Base-by-base conservation (phyloP, 2,113 vertebrate species). In the Atlantisia rogersi region DNA sequence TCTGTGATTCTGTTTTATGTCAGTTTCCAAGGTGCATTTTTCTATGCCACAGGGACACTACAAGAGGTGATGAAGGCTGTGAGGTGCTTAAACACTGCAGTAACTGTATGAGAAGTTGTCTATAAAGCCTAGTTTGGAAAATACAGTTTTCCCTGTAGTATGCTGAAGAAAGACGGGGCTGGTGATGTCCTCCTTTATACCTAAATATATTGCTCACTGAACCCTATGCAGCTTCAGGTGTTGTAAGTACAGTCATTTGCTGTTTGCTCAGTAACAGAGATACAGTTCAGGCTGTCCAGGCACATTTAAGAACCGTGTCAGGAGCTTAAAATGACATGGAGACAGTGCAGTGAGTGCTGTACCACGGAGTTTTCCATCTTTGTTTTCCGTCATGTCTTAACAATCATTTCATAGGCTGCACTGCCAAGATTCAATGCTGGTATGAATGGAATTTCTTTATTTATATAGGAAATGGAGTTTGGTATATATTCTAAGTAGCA, bases 301-400 rank as follows among this genome's bases (percentile, higher is more conserved):
- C 28, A 79, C 19, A 42, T 96, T 78, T 81, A 88, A 90, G 56
- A 90, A 22, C 31, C 67, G 19, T 52, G 53, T 85, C 37, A 79
- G 32, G 60, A 81, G 21, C 75, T 81, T 75, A 64, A 81, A 82
- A 71, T 78, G 48, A 76, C 39, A 25, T 20, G 24, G n/a, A 86
- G 37, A 71, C 83, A 79, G 37, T 60, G 19, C 31, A 67, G 39
- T 46, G 62, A 92, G 53, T 80, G 24, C 58, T 68, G n/a, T 37
- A 81, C 25, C n/a, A 32, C 17, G 42, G 73, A 70, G 24, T 62
- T 81, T 86, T 86, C 42, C 10, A 11, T 81, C 88, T 89, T 90
- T 65, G 39, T 77, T 95, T 86, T 75, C 73, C 84, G 24, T 86
- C 83, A 58, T 60, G 53, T 81, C 82, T 94, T 81, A 88, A 68